Evolutionary conservation across 2,113 vertebrate genomes (phyloP), one percentile per base, ranked within the genome.

Genomic region (Miniopterus natalensis): DNA sequence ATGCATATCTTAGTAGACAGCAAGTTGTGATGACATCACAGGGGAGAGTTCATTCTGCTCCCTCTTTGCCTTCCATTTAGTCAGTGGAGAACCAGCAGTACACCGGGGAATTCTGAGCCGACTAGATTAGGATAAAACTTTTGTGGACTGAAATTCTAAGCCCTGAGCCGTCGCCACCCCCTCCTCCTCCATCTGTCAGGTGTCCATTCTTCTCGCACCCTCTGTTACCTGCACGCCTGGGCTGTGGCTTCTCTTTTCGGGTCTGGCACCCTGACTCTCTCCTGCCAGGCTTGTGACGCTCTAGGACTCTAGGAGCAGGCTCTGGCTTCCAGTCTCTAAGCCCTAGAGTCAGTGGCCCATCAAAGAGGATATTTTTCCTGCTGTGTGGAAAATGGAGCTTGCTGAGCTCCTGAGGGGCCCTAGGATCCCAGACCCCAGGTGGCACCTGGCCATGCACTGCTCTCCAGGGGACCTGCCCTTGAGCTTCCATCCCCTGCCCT

Each of bases 101-200:
- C 10, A 3, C 49, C 1, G 7, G 57, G 10, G 15, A 1, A 1
- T 31, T n/a, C 85, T 13, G 2, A 90, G 45, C 2, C 2, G 20
- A 51, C 13, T 74, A 29, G 66, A 45, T 11, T 8, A 51, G 49
- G 31, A 21, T 63, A 65, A 61, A 86, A 83, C 42, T 75, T 81
- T 29, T 17, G 6, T n/a, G 57, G 27, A 63, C 21, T 66, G 17
- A 78, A 89, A 78, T 31, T 92, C 78, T 68, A 47, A 66, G 57
- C n/a, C 7, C 61, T 31, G 55, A 77, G 61, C 21, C 42, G 10
- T 12, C 1, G 0, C 55, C 49, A 42, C 25, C 42, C 59, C 10
- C 61, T 59, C 8, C 40, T 57, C 6, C 51, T 8, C 49, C 40
- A 31, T 70, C 87, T 11, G 9, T 74, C 21, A 15, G n/a, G 6